Base-by-base conservation (phyloP, 23 tunicate species). In the Ciona savignyi region DNA sequence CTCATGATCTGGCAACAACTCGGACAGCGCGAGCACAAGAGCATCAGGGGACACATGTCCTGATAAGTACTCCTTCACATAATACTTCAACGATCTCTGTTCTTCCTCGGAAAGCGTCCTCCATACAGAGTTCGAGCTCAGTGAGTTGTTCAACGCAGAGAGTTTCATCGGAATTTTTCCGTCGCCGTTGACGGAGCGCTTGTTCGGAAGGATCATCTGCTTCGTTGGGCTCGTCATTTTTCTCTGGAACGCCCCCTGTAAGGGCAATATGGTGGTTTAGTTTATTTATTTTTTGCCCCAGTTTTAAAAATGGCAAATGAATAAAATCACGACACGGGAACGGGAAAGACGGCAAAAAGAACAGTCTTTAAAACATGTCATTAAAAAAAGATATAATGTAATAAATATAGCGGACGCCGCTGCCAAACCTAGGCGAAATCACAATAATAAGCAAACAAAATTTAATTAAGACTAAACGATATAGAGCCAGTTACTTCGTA, bases 31-130 rank as follows among this genome's bases (percentile, higher is more conserved):
- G 27, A 78, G 65, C 23, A 85, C 90, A 63, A 85, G 34, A 2
- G 72, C 79, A 56, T 85, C 81, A 32, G 81, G 75, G 6, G 79
- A 33, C 60, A 85, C 83, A 35, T 78, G 82, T 22, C 77, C 83
- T 21, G 62, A 25, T 27, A 78, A 70, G 62, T 85, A 85, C 34
- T 85, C 90, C 35, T 78, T 78, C 34, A 85, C 90, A 77, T 85
- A 78, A 78, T 85, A 85, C 2, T 83, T 75, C 1, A 85, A 42
- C 0, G 83, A 66, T 3, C 79, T 73, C 24, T 77, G 61, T 56
- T 78, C 90, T 35, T 25, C 23, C 28, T 85, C 90, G 6, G 51
- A 29, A 3, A 85, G 79, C 20, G 68, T 65, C 75, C 72, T 78
- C 78, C 83, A 78, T n/a, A 62, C 69, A 1, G 77, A 66, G 1